These are phyloP conservation scores for Agonopterix heracliana DNA, from an alignment of 2,888 invertebrate genomes.

Conservation along the genomic window DNA sequence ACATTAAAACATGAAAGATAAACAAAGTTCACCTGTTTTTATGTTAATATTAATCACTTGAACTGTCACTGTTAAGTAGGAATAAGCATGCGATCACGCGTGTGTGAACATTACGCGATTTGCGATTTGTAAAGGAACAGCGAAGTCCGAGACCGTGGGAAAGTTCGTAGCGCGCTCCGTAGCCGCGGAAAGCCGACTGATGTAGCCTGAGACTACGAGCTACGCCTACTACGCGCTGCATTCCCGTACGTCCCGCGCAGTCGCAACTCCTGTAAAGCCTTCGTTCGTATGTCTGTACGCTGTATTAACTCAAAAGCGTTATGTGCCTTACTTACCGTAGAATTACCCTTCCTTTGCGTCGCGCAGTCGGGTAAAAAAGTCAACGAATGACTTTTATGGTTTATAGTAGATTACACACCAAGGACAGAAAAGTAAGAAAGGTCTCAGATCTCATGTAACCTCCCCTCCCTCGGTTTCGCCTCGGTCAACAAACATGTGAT, in stretches of 20 bases:
- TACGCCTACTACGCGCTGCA: slow-evolving; percentile 33
- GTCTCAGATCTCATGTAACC: too few species aligned
- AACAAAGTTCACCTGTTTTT: slow-evolving; percentile 57
- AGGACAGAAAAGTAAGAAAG: too few species aligned
- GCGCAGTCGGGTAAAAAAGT: too few species aligned
- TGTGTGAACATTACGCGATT: slow-evolving; percentile 47
- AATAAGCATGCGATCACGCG: slow-evolving; percentile 56
- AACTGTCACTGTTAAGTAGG: slow-evolving; percentile 52
- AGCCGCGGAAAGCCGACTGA: slow-evolving; percentile 48
- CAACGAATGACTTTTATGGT: too few species aligned
- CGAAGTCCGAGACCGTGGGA: slow-evolving; percentile 10
- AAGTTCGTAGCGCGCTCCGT: slow-evolving; percentile 27
- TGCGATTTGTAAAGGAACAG: slow-evolving; percentile 25
- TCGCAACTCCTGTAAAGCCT: slow-evolving; percentile 33
- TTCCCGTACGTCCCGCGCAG: slow-evolving; percentile 53
- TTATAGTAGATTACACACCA: too few species aligned
- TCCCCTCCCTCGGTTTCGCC: too few species aligned
- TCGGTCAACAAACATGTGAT: too few species aligned
- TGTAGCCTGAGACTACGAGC: slow-evolving; percentile 19
- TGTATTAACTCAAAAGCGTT: background rate
- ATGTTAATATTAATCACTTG: slow-evolving; percentile 62
- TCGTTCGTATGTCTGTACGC: background rate
- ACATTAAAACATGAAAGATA: slow-evolving; percentile 33
- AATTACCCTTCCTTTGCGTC: too few species aligned
- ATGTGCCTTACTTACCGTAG: too few species aligned